Conservation (phyloP, 2,797 vertebrate species). For the Spea hammondii region DNA sequence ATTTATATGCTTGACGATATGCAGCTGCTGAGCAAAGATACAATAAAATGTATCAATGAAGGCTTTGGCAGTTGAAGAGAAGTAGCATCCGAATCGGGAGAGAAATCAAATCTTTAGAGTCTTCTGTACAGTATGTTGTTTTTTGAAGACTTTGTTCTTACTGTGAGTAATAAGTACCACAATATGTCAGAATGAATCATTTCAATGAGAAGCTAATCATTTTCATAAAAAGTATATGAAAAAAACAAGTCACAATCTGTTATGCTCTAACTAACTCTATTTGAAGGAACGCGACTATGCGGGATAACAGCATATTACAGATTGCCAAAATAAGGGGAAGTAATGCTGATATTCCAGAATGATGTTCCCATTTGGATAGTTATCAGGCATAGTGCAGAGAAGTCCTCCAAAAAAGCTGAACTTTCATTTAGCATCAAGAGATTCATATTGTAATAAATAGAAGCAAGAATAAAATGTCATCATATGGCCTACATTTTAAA, state of each 20-base stretch:
- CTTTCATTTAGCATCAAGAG: background rate
- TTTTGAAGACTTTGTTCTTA: conserved; percentile 3
- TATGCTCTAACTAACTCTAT: conserved; percentile 20
- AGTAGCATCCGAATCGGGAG: too few relatives aligned
- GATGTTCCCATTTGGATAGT: conserved; percentile 8
- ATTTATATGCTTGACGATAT: too few relatives aligned
- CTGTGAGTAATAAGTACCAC: conserved; percentile 32
- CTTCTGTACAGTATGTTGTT: background rate
- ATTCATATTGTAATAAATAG: background rate
- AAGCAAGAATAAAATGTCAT: background rate
- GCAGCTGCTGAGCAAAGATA: too few relatives aligned
- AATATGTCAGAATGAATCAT: conserved; percentile 35
- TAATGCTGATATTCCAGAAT: background rate
- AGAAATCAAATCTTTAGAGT: too few relatives aligned
- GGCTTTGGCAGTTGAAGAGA: too few relatives aligned
- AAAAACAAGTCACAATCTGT: conserved; percentile 19
- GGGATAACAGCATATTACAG: conserved; percentile 18
- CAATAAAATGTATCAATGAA: too few relatives aligned
- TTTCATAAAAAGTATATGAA: conserved; percentile 12
- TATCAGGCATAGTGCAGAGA: background rate
- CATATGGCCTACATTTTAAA: background rate
- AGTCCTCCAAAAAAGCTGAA: background rate
- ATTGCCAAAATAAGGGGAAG: conserved; percentile 3
- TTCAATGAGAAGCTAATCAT: conserved; percentile 11
- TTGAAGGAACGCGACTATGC: conserved; percentile 8